Base-by-base conservation (phyloP, 2,888 invertebrate species). In the Hartigia nigra region DNA sequence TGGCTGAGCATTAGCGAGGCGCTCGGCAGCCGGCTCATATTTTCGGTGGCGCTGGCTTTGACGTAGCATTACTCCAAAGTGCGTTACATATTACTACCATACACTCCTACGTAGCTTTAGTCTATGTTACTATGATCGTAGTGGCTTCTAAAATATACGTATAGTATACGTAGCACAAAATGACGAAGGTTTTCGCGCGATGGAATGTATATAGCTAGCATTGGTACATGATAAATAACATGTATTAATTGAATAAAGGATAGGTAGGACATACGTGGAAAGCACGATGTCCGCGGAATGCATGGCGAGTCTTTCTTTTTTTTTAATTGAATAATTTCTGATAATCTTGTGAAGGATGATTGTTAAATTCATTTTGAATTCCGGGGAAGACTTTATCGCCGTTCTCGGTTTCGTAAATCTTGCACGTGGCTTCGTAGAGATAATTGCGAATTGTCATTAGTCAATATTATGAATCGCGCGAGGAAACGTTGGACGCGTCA, bases 21-120 rank as follows among this genome's bases (percentile, higher is more conserved):
- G 87, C 90, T 88, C 90, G 89, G 90, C 88, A 88, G 89, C 88
- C 87, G 87, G 88, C 90, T 90, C 90, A 90, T 91, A 91, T 91
- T 91, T 91, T 90, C 88, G 90, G 89, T 89, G 88, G 89, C 89
- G 89, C 90, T 90, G 91, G 90, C 88, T 91, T 91, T 91, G 91
- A 91, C 91, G 90, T 84, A 86, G 88, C 91, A 91, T 91, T 91
- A 91, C 89, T 91, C 90, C 88, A 89, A 89, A 90, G 87, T 87
- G 88, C 88, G 88, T 91, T 90, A 90, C 90, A 88, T 90, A 90
- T 90, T 89, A 88, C 89, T 82, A 82, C 84, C 83, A 70, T 75
- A 69, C 34, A 75, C 9, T 36, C 36, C 75, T 35, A 23, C 12
- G 11, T 35, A 23, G 72, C 23, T 55, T 23, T 23, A 1, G 55